Percentiles rank a stretch among this genome's conserved stretches.
Conservation (phyloP, 2,888 invertebrate genomes). For the Cheilosia vernalis region DNA sequence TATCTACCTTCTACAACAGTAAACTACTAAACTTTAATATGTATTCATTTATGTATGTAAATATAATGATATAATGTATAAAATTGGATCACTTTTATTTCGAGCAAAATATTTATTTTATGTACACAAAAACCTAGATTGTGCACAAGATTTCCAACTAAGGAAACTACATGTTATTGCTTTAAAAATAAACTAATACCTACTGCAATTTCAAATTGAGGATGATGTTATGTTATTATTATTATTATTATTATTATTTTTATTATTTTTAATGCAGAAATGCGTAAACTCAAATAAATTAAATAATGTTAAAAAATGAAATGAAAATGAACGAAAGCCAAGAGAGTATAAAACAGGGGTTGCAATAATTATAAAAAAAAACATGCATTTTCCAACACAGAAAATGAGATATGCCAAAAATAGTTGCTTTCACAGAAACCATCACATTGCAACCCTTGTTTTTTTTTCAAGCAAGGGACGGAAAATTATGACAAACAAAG, state of each 20-base stretch:
- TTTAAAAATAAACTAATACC: too few relatives aligned
- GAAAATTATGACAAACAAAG: constrained; percentile 19
- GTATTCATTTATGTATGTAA: not conserved
- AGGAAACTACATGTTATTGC: not conserved
- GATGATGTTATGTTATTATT: not conserved
- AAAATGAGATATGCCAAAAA: too few relatives aligned
- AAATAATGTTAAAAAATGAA: constrained; percentile 3
- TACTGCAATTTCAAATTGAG: not conserved
- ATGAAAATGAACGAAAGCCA: not conserved
- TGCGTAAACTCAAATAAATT: constrained; percentile 1
- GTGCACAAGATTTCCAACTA: not conserved
- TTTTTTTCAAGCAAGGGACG: not conserved
- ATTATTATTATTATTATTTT: not conserved
- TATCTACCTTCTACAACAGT: too few relatives aligned
- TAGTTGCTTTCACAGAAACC: too few relatives aligned
- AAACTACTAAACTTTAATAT: not conserved
- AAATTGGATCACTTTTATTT: not conserved
- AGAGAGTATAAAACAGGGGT: not conserved
- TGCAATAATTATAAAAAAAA: not conserved
- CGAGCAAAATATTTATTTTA: constrained; percentile 6
- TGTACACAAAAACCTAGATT: constrained; percentile 1
- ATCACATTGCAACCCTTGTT: not conserved
- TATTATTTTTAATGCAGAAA: not conserved
- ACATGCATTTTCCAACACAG: too few relatives aligned
- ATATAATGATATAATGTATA: constrained; percentile 1